A percentile compares a stretch with the other conserved stretches of the same genome.
Evolutionary conservation across 2,888 invertebrate genomes (phyloP).

Genomic region (Caenorhabditis doughertyi): DNA sequence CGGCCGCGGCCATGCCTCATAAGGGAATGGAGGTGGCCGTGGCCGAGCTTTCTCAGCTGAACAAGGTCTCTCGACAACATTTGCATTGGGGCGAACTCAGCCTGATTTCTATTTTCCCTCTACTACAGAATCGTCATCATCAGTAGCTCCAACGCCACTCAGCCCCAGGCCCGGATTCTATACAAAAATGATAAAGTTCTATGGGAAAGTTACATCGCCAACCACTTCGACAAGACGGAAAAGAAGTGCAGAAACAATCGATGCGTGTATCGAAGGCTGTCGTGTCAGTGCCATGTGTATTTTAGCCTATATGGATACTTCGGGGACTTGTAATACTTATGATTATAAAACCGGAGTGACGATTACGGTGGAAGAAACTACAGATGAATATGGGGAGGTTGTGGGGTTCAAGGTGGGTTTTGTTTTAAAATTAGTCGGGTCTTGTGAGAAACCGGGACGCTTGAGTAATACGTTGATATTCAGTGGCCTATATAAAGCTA

Average conservation of each 20-base stretch:
- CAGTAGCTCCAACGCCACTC: no score
- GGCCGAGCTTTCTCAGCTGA: background rate
- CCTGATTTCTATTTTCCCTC: no score
- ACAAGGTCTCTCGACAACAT: no score
- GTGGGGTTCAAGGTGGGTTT: conserved; percentile 9
- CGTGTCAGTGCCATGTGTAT: background rate
- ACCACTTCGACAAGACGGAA: background rate
- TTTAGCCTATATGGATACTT: background rate
- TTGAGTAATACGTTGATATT: no score
- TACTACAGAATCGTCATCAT: no score
- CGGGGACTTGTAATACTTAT: background rate
- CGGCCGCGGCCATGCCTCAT: no score
- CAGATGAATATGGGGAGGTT: background rate
- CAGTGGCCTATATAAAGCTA: no score
- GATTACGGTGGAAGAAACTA: conserved; percentile 1
- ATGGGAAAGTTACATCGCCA: background rate
- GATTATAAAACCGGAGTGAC: background rate
- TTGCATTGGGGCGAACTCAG: no score
- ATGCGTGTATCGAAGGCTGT: background rate
- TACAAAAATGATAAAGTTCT: conserved; percentile 1
- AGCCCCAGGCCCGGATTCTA: background rate
- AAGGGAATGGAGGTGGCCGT: background rate
- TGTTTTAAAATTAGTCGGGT: background rate
- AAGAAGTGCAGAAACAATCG: background rate
- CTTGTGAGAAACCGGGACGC: no score